Percentiles rank a stretch among this genome's conserved stretches.
Evolutionary conservation across 2,888 invertebrate genomes (phyloP).

Genomic region (Arenicola marina): DNA sequence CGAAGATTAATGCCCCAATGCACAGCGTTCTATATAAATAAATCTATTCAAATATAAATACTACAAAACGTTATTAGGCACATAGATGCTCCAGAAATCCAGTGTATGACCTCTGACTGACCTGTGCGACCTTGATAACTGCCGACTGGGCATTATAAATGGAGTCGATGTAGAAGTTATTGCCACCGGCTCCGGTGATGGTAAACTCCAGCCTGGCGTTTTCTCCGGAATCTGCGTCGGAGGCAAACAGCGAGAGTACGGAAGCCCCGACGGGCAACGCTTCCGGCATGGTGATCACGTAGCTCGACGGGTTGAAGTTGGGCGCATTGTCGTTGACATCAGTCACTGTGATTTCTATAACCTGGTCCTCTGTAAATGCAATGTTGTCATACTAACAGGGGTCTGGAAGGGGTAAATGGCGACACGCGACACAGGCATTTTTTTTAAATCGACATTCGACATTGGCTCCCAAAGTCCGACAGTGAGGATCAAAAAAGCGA

Average conservation of each 20-base stretch:
- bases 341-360: slow-evolving; percentile 2
- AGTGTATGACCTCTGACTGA: slow-evolving; percentile 3
- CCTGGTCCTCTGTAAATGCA: not conserved
- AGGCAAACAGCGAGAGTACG: not conserved
- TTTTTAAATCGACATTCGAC: no score
- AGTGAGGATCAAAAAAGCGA: no score
- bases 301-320: slow-evolving; percentile 14
- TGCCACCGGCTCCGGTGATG: not conserved
- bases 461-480: no score
- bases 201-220: slow-evolving; percentile 8
- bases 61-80: no score
- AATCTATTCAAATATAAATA: no score
- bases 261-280: slow-evolving; percentile 10
- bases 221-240: not conserved
- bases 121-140: slow-evolving; percentile 22
- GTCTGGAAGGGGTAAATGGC: no score
- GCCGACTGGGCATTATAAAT: slow-evolving; percentile 18
- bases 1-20: no score
- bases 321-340: slow-evolving; percentile 28
- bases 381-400: no score
- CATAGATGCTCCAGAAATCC: no score
- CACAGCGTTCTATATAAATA: no score
- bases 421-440: no score
- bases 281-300: slow-evolving; percentile 9
- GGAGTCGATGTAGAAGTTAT: slow-evolving; percentile 28